Conservation (phyloP, 37 sponge, comb jelly and placozoan species). For the Beroe ovata region DNA sequence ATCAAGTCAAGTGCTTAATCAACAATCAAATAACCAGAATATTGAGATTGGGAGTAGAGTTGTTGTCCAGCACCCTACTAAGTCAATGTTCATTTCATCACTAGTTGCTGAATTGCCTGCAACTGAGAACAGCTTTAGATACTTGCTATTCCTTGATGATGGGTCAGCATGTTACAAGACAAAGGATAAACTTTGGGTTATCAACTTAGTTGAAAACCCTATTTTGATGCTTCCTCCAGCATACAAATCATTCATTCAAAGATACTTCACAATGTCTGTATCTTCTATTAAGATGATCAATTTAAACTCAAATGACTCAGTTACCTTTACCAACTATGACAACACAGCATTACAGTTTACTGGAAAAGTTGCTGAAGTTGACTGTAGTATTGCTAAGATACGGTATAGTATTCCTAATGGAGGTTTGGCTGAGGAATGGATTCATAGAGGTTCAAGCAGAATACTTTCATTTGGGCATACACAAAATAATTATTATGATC, state of each 20-base stretch:
- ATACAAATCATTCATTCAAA: constrained; percentile 56
- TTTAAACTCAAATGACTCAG: constrained; percentile 51
- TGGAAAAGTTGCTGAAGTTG: constrained; percentile 50
- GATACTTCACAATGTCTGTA: constrained; percentile 40
- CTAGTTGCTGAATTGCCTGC: constrained; percentile 60
- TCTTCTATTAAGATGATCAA: constrained; percentile 11
- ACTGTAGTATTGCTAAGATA: constrained; percentile 32
- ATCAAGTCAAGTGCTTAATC: constrained; percentile 33
- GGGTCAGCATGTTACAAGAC: constrained; percentile 58
- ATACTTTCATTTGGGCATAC: constrained; percentile 48
- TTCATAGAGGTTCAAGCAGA: constrained; percentile 21
- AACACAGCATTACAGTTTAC: constrained; percentile 4
- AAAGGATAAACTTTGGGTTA: constrained; percentile 60
- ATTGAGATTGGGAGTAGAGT: constrained; percentile 62
- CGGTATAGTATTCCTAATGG: constrained; percentile 42
- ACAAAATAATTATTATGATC: neutral
- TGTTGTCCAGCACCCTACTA: constrained; percentile 57
- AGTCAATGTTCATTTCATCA: constrained; percentile 56
- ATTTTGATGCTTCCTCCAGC: constrained; percentile 47
- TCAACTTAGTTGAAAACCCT: constrained; percentile 51
- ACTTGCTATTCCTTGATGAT: constrained; percentile 55
- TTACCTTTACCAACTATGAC: constrained; percentile 32
- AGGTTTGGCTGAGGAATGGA: constrained; percentile 43
- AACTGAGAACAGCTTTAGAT: constrained; percentile 3
- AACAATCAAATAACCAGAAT: constrained; percentile 48